These are phyloP conservation scores for Spodoptera litura DNA, from an alignment of 1,140 invertebrate genomes.

Conservation along the genomic window DNA sequence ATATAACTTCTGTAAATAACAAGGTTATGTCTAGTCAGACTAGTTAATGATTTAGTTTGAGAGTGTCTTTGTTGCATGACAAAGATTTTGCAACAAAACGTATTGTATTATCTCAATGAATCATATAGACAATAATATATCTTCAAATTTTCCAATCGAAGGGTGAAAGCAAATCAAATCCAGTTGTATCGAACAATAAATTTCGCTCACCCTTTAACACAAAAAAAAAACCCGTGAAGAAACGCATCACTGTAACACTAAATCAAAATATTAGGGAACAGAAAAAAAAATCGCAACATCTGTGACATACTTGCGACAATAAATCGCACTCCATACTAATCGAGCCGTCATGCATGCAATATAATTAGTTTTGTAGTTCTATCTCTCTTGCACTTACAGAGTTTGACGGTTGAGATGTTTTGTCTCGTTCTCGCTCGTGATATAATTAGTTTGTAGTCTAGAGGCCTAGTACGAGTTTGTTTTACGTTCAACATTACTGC, in stretches of 20 bases:
- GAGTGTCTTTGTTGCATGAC: too few species aligned
- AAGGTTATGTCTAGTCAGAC: too few species aligned
- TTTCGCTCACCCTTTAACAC: not conserved
- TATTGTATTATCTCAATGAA: too few species aligned
- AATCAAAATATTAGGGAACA: conserved; percentile 24
- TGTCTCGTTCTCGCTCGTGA: conserved; percentile 6
- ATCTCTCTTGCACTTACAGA: not conserved
- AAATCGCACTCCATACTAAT: conserved; percentile 40
- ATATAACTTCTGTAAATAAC: too few species aligned
- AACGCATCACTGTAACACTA: conserved; percentile 26
- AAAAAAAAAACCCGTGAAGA: conserved; percentile 19
- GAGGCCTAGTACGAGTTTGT: too few species aligned
- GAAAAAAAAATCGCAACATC: conserved; percentile 38
- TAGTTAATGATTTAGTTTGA: too few species aligned
- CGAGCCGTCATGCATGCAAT: conserved; percentile 29
- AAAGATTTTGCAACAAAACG: too few species aligned
- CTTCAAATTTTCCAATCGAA: too few species aligned
- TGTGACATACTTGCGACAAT: conserved; percentile 10
- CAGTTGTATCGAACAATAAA: conserved; percentile 12
- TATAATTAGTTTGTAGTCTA: conserved; percentile 27
- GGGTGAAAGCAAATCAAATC: not conserved
- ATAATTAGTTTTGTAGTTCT: conserved; percentile 32
- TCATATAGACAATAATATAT: too few species aligned
- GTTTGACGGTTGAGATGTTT: not conserved
- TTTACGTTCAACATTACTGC: too few species aligned